A percentile compares a stretch with the other conserved stretches of the same genome.
These are phyloP conservation scores for Scolopax rusticola DNA, from an alignment of 2,797 vertebrate species.

Conservation along the genomic window DNA sequence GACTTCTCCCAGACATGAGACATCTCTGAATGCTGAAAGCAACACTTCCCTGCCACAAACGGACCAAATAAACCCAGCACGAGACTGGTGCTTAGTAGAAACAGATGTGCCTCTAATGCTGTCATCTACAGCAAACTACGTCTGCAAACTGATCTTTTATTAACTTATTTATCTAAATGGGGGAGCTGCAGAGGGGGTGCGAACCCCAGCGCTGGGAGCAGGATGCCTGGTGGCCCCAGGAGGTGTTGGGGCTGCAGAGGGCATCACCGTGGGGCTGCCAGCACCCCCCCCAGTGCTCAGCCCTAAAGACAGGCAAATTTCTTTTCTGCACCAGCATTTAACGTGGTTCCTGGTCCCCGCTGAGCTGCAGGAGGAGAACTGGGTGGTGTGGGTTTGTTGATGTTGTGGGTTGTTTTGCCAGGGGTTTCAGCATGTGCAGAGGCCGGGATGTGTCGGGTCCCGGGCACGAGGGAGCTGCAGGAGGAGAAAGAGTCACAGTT, in stretches of 20 bases:
- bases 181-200: not conserved
- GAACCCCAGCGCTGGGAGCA: not conserved
- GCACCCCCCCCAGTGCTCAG: not conserved
- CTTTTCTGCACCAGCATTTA: not conserved
- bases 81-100: conserved; percentile 35
- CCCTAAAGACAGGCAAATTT: not conserved
- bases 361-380: not conserved
- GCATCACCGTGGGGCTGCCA: not conserved
- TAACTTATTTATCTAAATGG: not conserved
- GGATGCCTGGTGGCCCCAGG: fast-evolving
- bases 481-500: not conserved
- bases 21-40: not conserved
- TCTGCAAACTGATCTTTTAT: conserved; percentile 39
- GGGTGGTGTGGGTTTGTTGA: not conserved
- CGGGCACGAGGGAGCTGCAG: not conserved
- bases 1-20: conserved; percentile 34
- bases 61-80: conserved; percentile 56
- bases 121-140: conserved; percentile 25
- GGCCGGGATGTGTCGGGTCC: not conserved
- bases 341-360: no score
- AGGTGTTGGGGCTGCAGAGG: not conserved
- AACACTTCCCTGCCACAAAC: not conserved
- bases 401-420: not conserved
- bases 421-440: fast-evolving
- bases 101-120: conserved; percentile 27